Conservation (phyloP, 2,888 invertebrate species). For the Gymnocheta viridis region DNA sequence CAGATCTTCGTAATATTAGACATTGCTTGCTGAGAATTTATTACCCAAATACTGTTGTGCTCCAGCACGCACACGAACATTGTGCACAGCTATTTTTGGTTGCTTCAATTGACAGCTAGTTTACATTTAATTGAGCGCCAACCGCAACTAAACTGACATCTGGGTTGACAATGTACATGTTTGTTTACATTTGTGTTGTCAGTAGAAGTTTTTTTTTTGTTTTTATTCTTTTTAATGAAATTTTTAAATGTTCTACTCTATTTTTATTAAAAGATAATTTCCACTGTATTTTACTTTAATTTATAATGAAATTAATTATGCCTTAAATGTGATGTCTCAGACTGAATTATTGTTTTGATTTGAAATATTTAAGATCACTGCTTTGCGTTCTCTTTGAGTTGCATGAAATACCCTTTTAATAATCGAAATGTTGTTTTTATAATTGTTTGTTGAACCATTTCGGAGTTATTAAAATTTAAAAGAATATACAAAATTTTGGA, state of each 20-base stretch:
- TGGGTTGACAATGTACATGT: conserved; percentile 72
- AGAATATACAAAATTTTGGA: background rate
- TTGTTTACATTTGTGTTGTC: conserved; percentile 66
- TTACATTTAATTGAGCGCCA: conserved; percentile 69
- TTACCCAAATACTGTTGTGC: conserved; percentile 27
- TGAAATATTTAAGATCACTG: background rate
- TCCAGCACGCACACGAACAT: conserved; percentile 28
- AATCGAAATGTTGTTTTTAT: too few species aligned
- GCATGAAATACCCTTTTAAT: too few species aligned
- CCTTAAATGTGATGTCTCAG: background rate
- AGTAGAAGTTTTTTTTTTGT: background rate
- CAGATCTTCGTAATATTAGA: conserved; percentile 68
- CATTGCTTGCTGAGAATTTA: conserved; percentile 69
- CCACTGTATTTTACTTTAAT: background rate
- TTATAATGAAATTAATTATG: conserved; percentile 7
- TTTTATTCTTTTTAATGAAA: background rate
- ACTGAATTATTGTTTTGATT: conserved; percentile 12
- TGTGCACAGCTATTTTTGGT: conserved; percentile 31
- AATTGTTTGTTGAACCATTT: too few species aligned
- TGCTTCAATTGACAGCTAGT: conserved; percentile 65
- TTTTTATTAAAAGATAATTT: conserved; percentile 13
- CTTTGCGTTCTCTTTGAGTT: too few species aligned
- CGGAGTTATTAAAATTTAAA: background rate
- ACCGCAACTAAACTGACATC: conserved; percentile 70
- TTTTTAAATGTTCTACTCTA: background rate